These are phyloP conservation scores for Drosophila mimetica DNA, from an alignment of 2,888 invertebrate species.

Conservation along the genomic window DNA sequence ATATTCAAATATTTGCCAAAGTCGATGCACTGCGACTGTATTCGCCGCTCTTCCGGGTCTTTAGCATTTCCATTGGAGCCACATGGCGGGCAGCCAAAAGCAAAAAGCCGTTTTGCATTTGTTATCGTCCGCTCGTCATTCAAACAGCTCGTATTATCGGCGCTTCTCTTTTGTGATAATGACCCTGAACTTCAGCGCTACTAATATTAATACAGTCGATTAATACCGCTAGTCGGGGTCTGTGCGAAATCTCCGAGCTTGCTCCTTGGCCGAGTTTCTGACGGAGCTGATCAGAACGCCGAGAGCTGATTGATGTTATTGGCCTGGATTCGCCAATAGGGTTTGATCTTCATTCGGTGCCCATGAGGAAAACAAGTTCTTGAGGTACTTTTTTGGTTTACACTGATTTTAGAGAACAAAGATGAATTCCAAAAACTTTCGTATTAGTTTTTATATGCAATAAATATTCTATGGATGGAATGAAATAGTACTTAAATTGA, in stretches of 20 bases:
- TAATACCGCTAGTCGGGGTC: slow-evolving; percentile 45
- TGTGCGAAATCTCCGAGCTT: slow-evolving; percentile 20
- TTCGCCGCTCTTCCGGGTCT: slow-evolving; percentile 63
- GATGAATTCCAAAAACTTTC: neutral
- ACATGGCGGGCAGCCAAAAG: slow-evolving; percentile 19
- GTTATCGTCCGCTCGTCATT: slow-evolving; percentile 49
- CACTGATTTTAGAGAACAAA: neutral
- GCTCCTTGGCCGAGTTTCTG: slow-evolving; percentile 65
- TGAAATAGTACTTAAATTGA: slow-evolving; percentile 3
- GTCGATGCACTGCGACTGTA: slow-evolving; percentile 36
- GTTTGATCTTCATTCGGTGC: neutral
- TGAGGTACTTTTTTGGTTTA: neutral
- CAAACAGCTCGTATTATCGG: slow-evolving; percentile 35
- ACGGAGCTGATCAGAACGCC: slow-evolving; percentile 55
- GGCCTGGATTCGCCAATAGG: slow-evolving; percentile 48
- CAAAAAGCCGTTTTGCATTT: slow-evolving; percentile 59
- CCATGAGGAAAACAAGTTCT: slow-evolving; percentile 10
- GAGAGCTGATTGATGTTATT: slow-evolving; percentile 41
- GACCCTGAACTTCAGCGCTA: slow-evolving; percentile 68
- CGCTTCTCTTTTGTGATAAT: slow-evolving; percentile 57
- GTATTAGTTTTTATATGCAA: slow-evolving; percentile 1
- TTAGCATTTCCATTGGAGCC: slow-evolving; percentile 31
- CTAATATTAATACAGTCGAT: slow-evolving; percentile 22
- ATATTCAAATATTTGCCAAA: slow-evolving; percentile 21
- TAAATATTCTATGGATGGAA: slow-evolving; percentile 14